Evolutionary conservation across 2,113 vertebrate genomes (phyloP), one percentile per base, ranked within the genome.

Genomic region (Ia io): DNA sequence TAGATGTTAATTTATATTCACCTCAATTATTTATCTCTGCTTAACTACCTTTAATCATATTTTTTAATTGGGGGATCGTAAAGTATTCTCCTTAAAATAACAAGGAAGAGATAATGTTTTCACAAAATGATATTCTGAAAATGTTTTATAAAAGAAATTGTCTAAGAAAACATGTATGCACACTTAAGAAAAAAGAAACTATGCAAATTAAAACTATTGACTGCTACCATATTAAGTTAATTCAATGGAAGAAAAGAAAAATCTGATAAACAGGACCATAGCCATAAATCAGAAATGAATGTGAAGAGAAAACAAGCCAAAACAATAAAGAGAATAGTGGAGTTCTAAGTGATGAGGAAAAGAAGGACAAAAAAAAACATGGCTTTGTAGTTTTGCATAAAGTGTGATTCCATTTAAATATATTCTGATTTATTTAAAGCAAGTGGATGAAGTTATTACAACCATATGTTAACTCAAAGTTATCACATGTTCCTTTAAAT

Each of bases 401-500:
- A 95, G 22, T 94, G 4, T 77, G 80, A 87, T 74, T 89, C n/a
- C 28, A 61, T 89, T 95, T 91, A 96, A 96, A 84, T 89, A 95
- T 79, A 94, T 56, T 91, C 22, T 71, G 23, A 91, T 91, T 94
- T 89, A 96, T n/a, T 91, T 95, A 80, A 96, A 95, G 25, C 47
- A 97, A 95, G 42, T 42, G 18, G 63, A 70, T 88, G 53, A 96
- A 96, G 67, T 84, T 73, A 95, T 84, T 91, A 78, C 9, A 78
- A 90, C 37, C 63, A 87, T 59, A 93, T 67, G 67, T 49, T 94
- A 37, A 65, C 22, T 94, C n/a, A 79, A 82, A 94, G 61, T 94
- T 94, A 96, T 82, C 77, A 70, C 11, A 80, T 49, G 22, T 84
- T 94, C 65, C 47, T 97, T 89, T 78, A 95, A 86, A 56, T 65